Evolutionary conservation across 2,888 invertebrate species (phyloP).

Genomic region (Eumerus sabulonum): DNA sequence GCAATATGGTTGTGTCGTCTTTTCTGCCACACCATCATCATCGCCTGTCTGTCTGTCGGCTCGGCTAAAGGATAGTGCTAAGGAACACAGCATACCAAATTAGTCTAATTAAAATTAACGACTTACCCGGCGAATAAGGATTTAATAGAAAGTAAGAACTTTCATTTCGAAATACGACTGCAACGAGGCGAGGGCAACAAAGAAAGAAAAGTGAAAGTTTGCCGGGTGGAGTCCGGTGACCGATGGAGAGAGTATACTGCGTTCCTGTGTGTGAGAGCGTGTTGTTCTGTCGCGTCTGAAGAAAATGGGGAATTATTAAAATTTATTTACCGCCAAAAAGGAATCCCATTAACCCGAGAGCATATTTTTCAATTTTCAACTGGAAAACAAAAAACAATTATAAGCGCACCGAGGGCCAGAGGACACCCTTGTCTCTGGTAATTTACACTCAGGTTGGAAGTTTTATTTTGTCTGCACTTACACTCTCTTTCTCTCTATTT

Average conservation of each 20-base stretch:
- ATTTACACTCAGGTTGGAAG: slow-evolving; percentile 22
- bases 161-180: slow-evolving; percentile 21
- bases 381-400: slow-evolving; percentile 50
- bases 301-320: slow-evolving; percentile 60
- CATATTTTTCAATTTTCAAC: slow-evolving; percentile 65
- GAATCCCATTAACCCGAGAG: slow-evolving; percentile 62
- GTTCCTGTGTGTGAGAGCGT: slow-evolving; percentile 17
- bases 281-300: slow-evolving; percentile 28
- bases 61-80: no score
- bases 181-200: slow-evolving; percentile 4
- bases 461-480: slow-evolving; percentile 5
- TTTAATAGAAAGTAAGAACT: slow-evolving; percentile 46
- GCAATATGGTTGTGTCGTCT: slow-evolving; percentile 8
- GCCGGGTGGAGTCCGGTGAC: slow-evolving; percentile 14
- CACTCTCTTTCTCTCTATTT: no score
- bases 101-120: slow-evolving; percentile 64
- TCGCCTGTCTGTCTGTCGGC: slow-evolving; percentile 12
- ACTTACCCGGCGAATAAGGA: slow-evolving; percentile 46
- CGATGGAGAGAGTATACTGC: slow-evolving; percentile 17
- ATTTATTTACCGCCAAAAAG: slow-evolving; percentile 66
- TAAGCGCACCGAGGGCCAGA: slow-evolving; percentile 22
- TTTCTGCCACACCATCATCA: slow-evolving; percentile 27
- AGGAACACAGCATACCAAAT: background rate
- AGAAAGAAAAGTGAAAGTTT: slow-evolving; percentile 24
- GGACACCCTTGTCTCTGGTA: slow-evolving; percentile 25